A percentile compares a stretch with the other conserved stretches of the same genome.
These are phyloP conservation scores for Poecilia picta DNA, from an alignment of 2,797 vertebrate genomes.

Conservation along the genomic window DNA sequence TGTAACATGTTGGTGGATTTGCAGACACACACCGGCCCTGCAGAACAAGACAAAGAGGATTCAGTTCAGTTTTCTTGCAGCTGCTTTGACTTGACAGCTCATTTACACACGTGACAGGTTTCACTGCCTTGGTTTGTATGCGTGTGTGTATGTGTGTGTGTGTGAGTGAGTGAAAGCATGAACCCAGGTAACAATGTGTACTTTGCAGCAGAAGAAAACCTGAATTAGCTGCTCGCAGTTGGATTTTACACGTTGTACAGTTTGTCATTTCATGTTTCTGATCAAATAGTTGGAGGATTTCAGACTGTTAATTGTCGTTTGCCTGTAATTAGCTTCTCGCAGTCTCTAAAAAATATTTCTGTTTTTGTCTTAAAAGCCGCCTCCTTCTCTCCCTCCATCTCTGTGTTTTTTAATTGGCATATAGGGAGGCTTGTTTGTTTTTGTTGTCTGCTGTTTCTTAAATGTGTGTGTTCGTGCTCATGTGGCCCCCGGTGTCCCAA, in stretches of 20 bases:
- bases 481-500: conserved; percentile 77
- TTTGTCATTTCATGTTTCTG: background rate
- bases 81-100: conserved; percentile 44
- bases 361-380: conserved; percentile 50
- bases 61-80: conserved; percentile 32
- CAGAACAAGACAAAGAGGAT: conserved; percentile 15
- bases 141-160: conserved; percentile 13
- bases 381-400: conserved; percentile 23
- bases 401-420: conserved; percentile 71
- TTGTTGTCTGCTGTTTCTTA: conserved; percentile 76
- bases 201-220: conserved; percentile 26
- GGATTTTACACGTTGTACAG: background rate
- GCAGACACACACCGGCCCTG: background rate
- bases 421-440: conserved; percentile 78
- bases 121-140: conserved; percentile 11
- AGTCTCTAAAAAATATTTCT: conserved; percentile 41
- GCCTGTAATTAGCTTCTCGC: conserved; percentile 18
- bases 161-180: conserved; percentile 12
- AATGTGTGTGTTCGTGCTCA: conserved; percentile 77
- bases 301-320: conserved; percentile 18
- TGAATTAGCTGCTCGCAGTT: conserved; percentile 8
- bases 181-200: conserved; percentile 3
- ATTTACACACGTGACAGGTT: conserved; percentile 42
- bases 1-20: background rate
- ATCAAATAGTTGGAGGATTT: conserved; percentile 11